Base-by-base conservation (phyloP, 2,113 vertebrate species). In the Seriola rivoliana region DNA sequence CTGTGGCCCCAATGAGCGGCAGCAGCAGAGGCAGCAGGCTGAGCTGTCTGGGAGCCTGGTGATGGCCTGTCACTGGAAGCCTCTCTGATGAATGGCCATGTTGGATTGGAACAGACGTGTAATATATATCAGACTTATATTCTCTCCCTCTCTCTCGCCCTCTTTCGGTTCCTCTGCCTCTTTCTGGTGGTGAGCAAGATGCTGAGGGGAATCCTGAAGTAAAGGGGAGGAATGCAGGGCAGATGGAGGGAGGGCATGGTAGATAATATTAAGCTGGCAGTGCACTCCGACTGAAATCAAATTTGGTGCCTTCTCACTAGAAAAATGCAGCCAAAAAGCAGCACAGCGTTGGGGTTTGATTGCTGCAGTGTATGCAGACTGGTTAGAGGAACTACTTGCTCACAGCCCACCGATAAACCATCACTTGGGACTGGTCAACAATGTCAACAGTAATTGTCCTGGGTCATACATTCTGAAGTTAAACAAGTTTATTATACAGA, bases 91-190 rank as follows among this genome's bases (percentile, higher is more conserved):
- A 94, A 95, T 91, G 93, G 88, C 94, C 75, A 77, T 89, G 81
- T 92, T 90, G 87, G 90, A 96, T 95, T 94, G 94, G 92, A 95
- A 95, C 92, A 93, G 94, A 95, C 95, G 46, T 92, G 93, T 92
- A 95, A 95, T 95, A 95, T 95, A 96, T 94, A 95, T 94, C 95
- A 94, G 89, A 86, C 88, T 91, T 93, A 92, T 93, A 92, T 92
- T 93, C 86, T 87, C 64, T 74, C 68, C 48, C 71, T 70, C 85
- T 63, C 73, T 55, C 74, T 74, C 77, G 48, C 80, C 69, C 79
- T 75, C 75, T 75, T 65, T 73, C 64, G 40, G 64, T 65, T 68
- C 63, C 48, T 79, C 85, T 71, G 57, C 68, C 85, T 84, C 50
- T 78, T 75, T 84, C 40, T 60, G 67, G 40, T 36, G 42, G 72